Percentiles rank a stretch among this genome's conserved stretches.
These are phyloP conservation scores for Drosophila sp. DNA, from an alignment of 1,140 invertebrate genomes.

Conservation along the genomic window DNA sequence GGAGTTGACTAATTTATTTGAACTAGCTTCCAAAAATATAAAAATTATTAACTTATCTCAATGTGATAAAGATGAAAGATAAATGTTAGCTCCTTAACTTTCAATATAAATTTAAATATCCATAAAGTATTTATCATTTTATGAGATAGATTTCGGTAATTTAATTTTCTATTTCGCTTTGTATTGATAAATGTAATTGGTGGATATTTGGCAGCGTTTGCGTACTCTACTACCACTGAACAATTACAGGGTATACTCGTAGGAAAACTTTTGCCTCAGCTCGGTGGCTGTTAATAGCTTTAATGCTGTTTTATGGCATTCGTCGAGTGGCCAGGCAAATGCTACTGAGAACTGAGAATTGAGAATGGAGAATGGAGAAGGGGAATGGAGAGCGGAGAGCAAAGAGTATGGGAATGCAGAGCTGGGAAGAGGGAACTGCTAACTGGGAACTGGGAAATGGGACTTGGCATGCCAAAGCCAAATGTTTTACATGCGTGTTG, in stretches of 20 bases:
- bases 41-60: no score
- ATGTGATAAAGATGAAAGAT: no score
- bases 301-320: slow-evolving; percentile 80
- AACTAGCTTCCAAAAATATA: no score
- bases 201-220: no score
- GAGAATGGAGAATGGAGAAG: neutral
- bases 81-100: no score
- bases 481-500: slow-evolving; percentile 77
- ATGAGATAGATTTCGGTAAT: no score
- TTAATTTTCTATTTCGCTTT: no score
- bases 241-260: slow-evolving; percentile 13
- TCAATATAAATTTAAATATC: no score
- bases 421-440: neutral
- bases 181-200: no score
- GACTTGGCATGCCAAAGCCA: slow-evolving; percentile 76
- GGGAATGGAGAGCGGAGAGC: no score
- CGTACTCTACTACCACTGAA: neutral
- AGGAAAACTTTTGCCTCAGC: slow-evolving; percentile 34
- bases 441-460: slow-evolving; percentile 43
- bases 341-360: slow-evolving; percentile 16
- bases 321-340: slow-evolving; percentile 52
- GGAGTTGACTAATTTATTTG: no score
- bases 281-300: slow-evolving; percentile 75
- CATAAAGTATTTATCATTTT: no score
- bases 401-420: slow-evolving; percentile 4